Evolutionary conservation across 2,888 invertebrate genomes (phyloP).

Genomic region (Drosophila quinaria): DNA sequence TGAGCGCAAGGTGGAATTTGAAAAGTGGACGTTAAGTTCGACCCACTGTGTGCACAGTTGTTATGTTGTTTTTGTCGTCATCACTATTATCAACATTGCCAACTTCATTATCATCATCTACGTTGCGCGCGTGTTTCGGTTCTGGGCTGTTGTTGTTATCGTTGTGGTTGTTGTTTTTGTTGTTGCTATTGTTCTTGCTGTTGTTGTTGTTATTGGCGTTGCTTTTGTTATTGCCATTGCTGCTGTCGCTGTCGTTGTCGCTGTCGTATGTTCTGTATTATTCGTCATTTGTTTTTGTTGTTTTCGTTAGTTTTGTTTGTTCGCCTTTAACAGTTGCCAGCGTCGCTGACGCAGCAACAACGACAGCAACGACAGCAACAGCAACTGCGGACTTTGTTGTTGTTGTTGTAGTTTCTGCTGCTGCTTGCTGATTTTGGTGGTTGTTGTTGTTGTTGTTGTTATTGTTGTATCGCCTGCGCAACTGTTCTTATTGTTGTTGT

Average conservation of each 20-base stretch:
- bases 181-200: conserved; percentile 36
- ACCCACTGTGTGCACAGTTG: conserved; percentile 63
- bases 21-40: not conserved
- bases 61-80: conserved; percentile 76
- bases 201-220: conserved; percentile 46
- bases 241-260: conserved; percentile 46
- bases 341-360: conserved; percentile 60
- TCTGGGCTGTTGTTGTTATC: conserved; percentile 50
- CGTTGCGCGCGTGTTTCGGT: conserved; percentile 75
- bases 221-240: conserved; percentile 47
- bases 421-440: conserved; percentile 44
- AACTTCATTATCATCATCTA: conserved; percentile 70
- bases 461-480: conserved; percentile 55
- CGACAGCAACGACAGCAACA: conserved; percentile 34
- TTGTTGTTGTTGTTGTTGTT: conserved; percentile 29
- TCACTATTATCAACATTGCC: conserved; percentile 74
- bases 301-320: conserved; percentile 72
- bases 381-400: conserved; percentile 35
- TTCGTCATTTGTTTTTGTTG: conserved; percentile 70
- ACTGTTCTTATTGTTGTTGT: conserved; percentile 50
- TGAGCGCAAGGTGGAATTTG: not conserved
- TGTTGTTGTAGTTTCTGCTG: conserved; percentile 44
- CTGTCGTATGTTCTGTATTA: conserved; percentile 69
- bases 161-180: conserved; percentile 30
- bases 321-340: conserved; percentile 65